Conservation (phyloP, 2,113 vertebrate species). For the Burhinus oedicnemus region DNA sequence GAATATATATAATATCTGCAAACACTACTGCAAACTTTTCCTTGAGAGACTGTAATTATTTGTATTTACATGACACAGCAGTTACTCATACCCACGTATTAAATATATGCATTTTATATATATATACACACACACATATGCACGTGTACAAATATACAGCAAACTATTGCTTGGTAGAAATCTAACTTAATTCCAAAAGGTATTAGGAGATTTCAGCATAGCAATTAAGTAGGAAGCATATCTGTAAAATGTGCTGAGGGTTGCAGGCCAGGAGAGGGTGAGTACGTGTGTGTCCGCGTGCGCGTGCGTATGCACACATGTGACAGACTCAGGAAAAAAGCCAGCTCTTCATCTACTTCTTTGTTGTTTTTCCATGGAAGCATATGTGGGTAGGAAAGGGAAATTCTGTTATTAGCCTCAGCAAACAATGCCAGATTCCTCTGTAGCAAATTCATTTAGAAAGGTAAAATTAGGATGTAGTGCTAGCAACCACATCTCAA, state of each 20-base stretch:
- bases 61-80: constrained; percentile 40
- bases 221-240: constrained; percentile 18
- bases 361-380: constrained; percentile 67
- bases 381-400: constrained; percentile 39
- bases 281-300: constrained; percentile 23
- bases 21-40: constrained; percentile 51
- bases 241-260: constrained; percentile 45
- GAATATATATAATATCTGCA: constrained; percentile 50
- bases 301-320: constrained; percentile 54
- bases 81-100: not conserved
- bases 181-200: constrained; percentile 53
- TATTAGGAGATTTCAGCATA: constrained; percentile 36
- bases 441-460: constrained; percentile 36
- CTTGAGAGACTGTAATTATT: constrained; percentile 52
- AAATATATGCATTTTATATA: not conserved
- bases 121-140: not conserved
- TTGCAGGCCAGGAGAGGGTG: constrained; percentile 19
- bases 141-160: not conserved
- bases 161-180: not conserved
- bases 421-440: constrained; percentile 58
- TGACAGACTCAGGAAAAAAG: constrained; percentile 48
- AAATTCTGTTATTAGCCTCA: constrained; percentile 45
- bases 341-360: constrained; percentile 40
- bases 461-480: constrained; percentile 29
- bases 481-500: constrained; percentile 15